Conservation (phyloP, 2,113 vertebrate species). For the Lota lota region DNA sequence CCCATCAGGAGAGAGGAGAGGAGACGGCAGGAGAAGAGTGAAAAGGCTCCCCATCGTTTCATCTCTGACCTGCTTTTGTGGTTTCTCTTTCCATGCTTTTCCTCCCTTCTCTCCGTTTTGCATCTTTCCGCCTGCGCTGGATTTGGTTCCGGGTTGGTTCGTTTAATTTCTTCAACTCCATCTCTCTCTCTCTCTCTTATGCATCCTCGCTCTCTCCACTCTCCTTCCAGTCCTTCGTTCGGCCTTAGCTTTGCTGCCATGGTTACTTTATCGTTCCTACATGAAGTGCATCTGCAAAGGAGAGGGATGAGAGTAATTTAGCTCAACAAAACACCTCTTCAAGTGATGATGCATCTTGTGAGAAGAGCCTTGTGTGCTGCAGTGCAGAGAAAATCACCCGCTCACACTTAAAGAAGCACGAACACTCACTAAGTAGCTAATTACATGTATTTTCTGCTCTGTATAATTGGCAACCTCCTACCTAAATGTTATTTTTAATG, state of each 20-base stretch:
- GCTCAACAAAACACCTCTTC: slow-evolving; percentile 56
- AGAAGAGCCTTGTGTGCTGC: neutral
- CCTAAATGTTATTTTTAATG: no score
- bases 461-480: no score
- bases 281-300: slow-evolving; percentile 90
- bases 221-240: slow-evolving; percentile 20
- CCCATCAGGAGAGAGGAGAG: slow-evolving; percentile 52
- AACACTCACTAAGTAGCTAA: no score
- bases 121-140: slow-evolving; percentile 49
- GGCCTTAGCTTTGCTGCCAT: slow-evolving; percentile 70
- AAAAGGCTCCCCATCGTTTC: slow-evolving; percentile 46
- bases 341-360: slow-evolving; percentile 30
- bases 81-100: slow-evolving; percentile 41
- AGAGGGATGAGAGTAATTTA: slow-evolving; percentile 54
- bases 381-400: no score
- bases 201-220: slow-evolving; percentile 12
- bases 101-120: slow-evolving; percentile 32
- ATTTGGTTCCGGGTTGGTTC: slow-evolving; percentile 66
- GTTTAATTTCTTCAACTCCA: slow-evolving; percentile 23
- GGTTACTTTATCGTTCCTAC: slow-evolving; percentile 79
- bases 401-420: no score
- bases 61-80: slow-evolving; percentile 25
- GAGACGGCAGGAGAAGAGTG: slow-evolving; percentile 48
- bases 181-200: slow-evolving; percentile 28
- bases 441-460: no score